Conservation (phyloP, 1,140 invertebrate genomes). For the Zaprionus vittiger region DNA sequence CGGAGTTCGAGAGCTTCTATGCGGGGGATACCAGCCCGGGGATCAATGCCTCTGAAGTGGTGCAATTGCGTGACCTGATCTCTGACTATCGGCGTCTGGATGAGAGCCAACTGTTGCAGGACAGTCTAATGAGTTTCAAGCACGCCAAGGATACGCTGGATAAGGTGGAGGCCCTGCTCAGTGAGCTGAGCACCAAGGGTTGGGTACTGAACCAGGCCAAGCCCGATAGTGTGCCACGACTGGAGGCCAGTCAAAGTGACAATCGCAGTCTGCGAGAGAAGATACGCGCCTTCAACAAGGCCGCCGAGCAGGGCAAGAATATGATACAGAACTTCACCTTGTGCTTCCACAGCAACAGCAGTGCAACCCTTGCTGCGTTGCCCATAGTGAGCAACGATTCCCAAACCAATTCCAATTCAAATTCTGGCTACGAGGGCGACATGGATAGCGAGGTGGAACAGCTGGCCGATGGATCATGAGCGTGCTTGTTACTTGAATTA, state of each 20-base stretch:
- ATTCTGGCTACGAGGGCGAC: conserved; percentile 63
- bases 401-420: conserved; percentile 17
- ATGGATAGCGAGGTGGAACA: conserved; percentile 57
- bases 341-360: conserved; percentile 52
- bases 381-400: background rate
- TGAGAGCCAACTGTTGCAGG: conserved; percentile 56
- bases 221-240: background rate
- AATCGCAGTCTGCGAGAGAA: conserved; percentile 54
- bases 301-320: conserved; percentile 33
- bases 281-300: conserved; percentile 61
- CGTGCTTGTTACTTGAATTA: background rate
- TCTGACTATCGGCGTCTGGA: conserved; percentile 58
- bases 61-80: conserved; percentile 42
- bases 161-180: conserved; percentile 39
- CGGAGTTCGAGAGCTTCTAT: conserved; percentile 57
- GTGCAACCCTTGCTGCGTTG: background rate
- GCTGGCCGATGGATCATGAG: background rate
- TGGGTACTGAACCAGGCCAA: background rate
- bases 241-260: conserved; percentile 8
- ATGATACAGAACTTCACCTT: conserved; percentile 41
- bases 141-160: conserved; percentile 62
- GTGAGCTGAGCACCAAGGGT: conserved; percentile 10
- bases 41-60: conserved; percentile 19
- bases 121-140: conserved; percentile 57
- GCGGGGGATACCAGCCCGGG: background rate